Evolutionary conservation across 2,797 vertebrate species (phyloP).

Genomic region (Gouania willdenowi): DNA sequence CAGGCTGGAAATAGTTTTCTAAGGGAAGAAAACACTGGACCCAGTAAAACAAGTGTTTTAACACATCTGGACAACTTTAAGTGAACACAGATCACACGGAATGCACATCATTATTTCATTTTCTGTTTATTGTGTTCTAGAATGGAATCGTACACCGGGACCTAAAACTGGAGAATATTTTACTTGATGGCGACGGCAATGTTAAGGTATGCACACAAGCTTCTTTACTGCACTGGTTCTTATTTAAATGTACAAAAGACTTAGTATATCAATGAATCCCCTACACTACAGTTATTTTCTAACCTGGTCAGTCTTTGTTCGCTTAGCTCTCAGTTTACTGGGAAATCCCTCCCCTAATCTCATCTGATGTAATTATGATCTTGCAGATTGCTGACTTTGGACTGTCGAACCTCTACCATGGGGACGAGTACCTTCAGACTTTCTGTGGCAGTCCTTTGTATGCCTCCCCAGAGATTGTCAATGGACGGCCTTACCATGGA

Average conservation of each 20-base stretch:
- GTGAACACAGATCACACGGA: constrained; percentile 1
- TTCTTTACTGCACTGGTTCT: too few relatives aligned
- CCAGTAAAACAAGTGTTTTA: constrained; percentile 30
- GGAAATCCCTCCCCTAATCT: too few relatives aligned
- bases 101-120: not conserved
- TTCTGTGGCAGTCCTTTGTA: constrained; percentile 96
- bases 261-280: too few relatives aligned
- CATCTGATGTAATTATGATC: too few relatives aligned
- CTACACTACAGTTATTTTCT: too few relatives aligned
- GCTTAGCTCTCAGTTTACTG: too few relatives aligned
- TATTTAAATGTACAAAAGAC: too few relatives aligned
- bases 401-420: constrained; percentile 88
- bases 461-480: constrained; percentile 94
- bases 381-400: constrained; percentile 95
- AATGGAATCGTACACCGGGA: constrained; percentile 95
- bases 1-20: constrained; percentile 37
- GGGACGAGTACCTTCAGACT: constrained; percentile 87
- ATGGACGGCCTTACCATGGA: constrained; percentile 89
- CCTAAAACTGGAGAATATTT: constrained; percentile 97
- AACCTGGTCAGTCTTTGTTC: too few relatives aligned
- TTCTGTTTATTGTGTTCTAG: constrained; percentile 50
- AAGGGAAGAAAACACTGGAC: constrained; percentile 34
- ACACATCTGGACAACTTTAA: constrained; percentile 8
- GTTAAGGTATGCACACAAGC: constrained; percentile 87
- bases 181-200: constrained; percentile 86